Evolutionary conservation across 2,113 vertebrate species (phyloP).

Genomic region (Capra hircus): DNA sequence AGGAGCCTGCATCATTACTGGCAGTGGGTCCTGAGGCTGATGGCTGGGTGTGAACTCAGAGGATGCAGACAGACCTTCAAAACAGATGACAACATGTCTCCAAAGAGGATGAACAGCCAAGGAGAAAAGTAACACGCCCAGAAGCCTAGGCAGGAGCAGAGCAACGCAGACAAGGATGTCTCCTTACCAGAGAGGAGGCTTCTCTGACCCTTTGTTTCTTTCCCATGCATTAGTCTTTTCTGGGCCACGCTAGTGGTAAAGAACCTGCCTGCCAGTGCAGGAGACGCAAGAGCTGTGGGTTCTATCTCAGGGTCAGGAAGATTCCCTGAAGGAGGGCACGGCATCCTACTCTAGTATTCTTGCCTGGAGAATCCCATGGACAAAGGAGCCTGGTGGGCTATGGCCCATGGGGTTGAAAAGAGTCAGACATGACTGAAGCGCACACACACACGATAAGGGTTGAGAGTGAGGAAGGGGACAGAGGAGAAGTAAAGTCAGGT

Average conservation of each 20-base stretch:
- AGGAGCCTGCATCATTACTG: not conserved
- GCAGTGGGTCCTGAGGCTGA: not conserved
- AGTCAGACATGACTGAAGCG: not conserved
- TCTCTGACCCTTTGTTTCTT: not conserved
- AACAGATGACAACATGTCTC: slow-evolving; percentile 39
- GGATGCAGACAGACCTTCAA: slow-evolving; percentile 23
- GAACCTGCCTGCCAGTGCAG: not conserved
- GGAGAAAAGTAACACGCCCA: not conserved
- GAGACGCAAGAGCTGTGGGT: not conserved
- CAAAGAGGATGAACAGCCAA: not conserved
- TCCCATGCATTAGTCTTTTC: not conserved
- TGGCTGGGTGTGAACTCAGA: slow-evolving; percentile 32
- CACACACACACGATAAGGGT: not conserved
- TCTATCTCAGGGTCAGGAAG: not conserved
- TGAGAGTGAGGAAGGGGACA: not conserved
- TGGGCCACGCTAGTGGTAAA: not conserved
- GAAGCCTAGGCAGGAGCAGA: not conserved
- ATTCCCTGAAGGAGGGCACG: not conserved
- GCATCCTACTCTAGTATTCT: not conserved
- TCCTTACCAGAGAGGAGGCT: not conserved
- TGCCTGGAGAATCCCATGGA: not conserved
- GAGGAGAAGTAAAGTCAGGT: not conserved
- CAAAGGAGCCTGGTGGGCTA: not conserved
- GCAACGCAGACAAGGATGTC: not conserved
- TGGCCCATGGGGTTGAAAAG: not conserved